Base-by-base conservation (phyloP, 2,888 invertebrate genomes). In the Tipula confusa region DNA sequence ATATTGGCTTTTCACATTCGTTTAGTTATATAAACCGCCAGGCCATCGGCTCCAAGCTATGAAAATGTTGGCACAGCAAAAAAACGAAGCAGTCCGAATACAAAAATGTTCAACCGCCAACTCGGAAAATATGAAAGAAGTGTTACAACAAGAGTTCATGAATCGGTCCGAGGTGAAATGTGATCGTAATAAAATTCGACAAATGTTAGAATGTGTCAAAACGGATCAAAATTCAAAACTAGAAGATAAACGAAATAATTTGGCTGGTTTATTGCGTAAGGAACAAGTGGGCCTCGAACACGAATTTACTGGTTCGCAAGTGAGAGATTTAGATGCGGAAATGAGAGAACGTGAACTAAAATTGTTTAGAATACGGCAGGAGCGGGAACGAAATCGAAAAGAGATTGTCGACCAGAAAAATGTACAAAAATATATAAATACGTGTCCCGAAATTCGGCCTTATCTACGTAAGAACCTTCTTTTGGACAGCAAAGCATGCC, bases 401-500 rank as follows among this genome's bases (percentile, higher is more conserved):
- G 80, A 80, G 29, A 6, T 80, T 15, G 80, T 80, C 7, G 29
- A 80, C 6, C 31, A 29, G 15, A 80, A 80, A 31, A 80, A 80
- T 80, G 31, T 80, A 5, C 80, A 80, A 29, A 80, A 80, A 7
- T 15, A 80, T n/a, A 29, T 80, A 5, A 80, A 29, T 24, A 29
- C 80, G n/a, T 80, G 80, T 9, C 80, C 13, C 4, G 80, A 80
- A 80, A 29, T 80, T 29, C 80, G 80, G 1, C 80, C 80, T n/a
- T 80, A 80, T 80, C n/a, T 80, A 29, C 80, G 80, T 5, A 13
- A 80, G 9, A 80, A 15, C 1, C 80, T 80, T 1, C 31, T 80
- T 5, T 29, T 29, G 15, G 80, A 80, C 11, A 80, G 80, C n/a
- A 80, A 80, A 80, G 80, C 80, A 2, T 80, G 80, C n/a, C 82